These are phyloP conservation scores for Micrasema longulum DNA, from an alignment of 1,140 invertebrate species.

Conservation along the genomic window DNA sequence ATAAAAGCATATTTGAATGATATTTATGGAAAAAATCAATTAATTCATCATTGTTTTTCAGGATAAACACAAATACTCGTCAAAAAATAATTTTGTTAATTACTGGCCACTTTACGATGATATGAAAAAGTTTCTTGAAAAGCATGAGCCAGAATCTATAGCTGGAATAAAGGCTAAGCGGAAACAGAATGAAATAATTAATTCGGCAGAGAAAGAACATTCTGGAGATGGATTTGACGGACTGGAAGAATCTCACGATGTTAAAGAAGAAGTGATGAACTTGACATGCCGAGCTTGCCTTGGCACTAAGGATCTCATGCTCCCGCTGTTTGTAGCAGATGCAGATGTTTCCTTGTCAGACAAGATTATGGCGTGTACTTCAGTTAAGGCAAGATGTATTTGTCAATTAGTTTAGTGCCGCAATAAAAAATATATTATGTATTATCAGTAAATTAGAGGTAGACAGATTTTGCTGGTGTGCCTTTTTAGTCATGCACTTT, in stretches of 20 bases:
- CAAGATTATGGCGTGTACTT: conserved; percentile 47
- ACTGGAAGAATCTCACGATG: conserved; percentile 35
- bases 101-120: conserved; percentile 63
- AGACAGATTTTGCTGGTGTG: too few species aligned
- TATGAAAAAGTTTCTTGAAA: conserved; percentile 56
- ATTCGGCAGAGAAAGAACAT: conserved; percentile 2
- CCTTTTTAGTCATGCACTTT: too few species aligned
- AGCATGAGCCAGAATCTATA: conserved; percentile 36
- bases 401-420: too few species aligned
- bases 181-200: conserved; percentile 42
- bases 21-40: too few species aligned
- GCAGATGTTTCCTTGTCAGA: conserved; percentile 19
- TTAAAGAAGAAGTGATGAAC: conserved; percentile 52
- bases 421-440: too few species aligned
- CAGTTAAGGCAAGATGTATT: conserved; percentile 32
- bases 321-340: conserved; percentile 53
- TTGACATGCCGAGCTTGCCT: conserved; percentile 59
- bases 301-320: conserved; percentile 58
- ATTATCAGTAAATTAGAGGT: too few species aligned
- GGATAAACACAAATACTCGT: conserved; percentile 43
- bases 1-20: too few species aligned
- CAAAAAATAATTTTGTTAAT: conserved; percentile 24
- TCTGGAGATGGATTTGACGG: conserved; percentile 13
- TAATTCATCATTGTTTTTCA: conserved; percentile 38
- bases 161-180: conserved; percentile 24